A percentile compares a stretch with the other conserved stretches of the same genome.
These are phyloP conservation scores for Pteronotus mesoamericanus DNA, from an alignment of 2,797 vertebrate species.

Conservation along the genomic window DNA sequence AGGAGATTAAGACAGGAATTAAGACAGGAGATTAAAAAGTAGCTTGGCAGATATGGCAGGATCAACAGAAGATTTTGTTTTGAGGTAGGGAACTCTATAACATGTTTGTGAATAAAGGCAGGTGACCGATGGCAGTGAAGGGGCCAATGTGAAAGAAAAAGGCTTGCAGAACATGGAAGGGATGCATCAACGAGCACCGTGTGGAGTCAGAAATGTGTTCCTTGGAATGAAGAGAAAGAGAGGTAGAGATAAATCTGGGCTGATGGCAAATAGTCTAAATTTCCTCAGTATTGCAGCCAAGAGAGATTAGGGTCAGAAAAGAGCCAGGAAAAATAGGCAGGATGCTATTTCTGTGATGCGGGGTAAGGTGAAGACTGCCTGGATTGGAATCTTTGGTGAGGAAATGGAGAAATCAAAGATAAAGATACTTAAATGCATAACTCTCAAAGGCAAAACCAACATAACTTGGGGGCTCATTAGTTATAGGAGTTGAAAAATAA, in stretches of 20 bases:
- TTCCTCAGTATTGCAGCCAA: background rate
- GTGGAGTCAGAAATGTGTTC: background rate
- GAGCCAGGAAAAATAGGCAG: background rate
- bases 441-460: background rate
- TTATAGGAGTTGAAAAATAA: background rate
- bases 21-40: background rate
- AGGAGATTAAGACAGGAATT: background rate
- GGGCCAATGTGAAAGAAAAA: background rate
- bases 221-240: background rate
- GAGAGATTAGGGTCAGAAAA: background rate
- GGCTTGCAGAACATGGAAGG: background rate
- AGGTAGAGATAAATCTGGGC: background rate
- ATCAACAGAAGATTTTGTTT: background rate
- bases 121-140: accelerated
- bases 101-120: background rate
- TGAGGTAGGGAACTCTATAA: background rate
- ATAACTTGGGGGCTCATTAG: background rate
- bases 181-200: background rate
- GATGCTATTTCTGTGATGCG: background rate
- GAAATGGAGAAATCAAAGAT: background rate
- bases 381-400: no score
- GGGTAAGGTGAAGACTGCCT: background rate
- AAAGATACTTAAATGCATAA: background rate
- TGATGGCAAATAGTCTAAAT: background rate
- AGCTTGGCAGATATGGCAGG: background rate